Evolutionary conservation across 2,797 vertebrate species (phyloP).

Genomic region (Amblyraja radiata): DNA sequence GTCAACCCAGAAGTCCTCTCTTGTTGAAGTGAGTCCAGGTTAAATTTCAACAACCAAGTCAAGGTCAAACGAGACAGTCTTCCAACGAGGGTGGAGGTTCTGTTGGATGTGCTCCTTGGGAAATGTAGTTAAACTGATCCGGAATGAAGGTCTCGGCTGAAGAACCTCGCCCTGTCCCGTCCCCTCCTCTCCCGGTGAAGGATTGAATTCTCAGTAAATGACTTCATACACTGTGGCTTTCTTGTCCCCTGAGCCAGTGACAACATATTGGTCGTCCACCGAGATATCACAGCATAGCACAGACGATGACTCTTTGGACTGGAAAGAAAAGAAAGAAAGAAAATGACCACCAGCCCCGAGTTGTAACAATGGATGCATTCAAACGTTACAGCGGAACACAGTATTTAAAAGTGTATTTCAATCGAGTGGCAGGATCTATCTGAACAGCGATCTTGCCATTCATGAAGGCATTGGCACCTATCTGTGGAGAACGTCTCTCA

Average conservation of each 20-base stretch:
- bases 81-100: not conserved
- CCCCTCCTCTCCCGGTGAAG: not conserved
- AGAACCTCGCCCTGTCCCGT: not conserved
- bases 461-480: not conserved
- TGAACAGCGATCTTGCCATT: not conserved
- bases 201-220: slow-evolving; percentile 61
- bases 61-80: not conserved
- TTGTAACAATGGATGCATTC: not conserved
- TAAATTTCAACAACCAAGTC: not conserved
- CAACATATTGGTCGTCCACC: slow-evolving; percentile 68
- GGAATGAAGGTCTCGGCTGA: not conserved
- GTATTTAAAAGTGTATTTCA: not conserved
- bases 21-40: slow-evolving; percentile 2
- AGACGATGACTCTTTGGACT: slow-evolving; percentile 73
- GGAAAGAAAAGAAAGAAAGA: slow-evolving; percentile 9
- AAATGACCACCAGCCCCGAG: not conserved
- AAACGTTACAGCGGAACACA: not conserved
- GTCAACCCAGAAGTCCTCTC: slow-evolving; percentile 4
- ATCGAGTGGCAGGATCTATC: not conserved
- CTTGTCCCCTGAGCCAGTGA: slow-evolving; percentile 78
- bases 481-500: not conserved
- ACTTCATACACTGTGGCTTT: slow-evolving; percentile 87
- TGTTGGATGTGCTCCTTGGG: not conserved
- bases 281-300: slow-evolving; percentile 78
- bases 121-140: not conserved